Evolutionary conservation across 2,797 vertebrate genomes (phyloP), one percentile per base, ranked within the genome.

Genomic region (Poecilia picta): DNA sequence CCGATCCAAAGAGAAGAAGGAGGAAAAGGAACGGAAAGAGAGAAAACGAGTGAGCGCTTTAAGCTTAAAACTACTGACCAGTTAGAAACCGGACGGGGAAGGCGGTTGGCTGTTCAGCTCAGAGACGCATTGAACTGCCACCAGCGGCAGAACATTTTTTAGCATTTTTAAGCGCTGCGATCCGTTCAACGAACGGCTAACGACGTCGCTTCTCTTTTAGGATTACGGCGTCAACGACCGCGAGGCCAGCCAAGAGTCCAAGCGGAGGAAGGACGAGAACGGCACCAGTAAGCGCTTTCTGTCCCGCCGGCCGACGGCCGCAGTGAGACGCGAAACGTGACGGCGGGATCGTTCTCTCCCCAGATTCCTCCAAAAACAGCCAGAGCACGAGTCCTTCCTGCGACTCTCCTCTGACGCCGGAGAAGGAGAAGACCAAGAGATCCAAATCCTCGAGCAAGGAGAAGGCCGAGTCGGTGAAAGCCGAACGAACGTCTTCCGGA

Each of bases 1-100:
- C 91, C 97, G 97, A 93, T 96, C 97, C 93, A 97, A 97, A 97
- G 98, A 99, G 95, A 99, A 97, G 97, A 98, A 98, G 94, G 97
- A 99, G 88, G 97, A 98, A n/a, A 95, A 94, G 84, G 94, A 95
- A 79, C 97, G 97, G 79, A 99, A 98, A 95, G 98, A 98, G 0
- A 96, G 96, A 81, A 99, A 99, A 94, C 95, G 98, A 96, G 97
- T 98, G 95, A 95, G 98, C 97, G 7, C 76, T 39, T 70, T 18
- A 46, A 43, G 20, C 46, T 47, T 71, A 13, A n/a, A 45, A 71
- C 41, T 45, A 45, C 25, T 8, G 33, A 68, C 36, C 64, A 66
- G 25, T 15, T 59, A 12, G 64, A 11, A 10, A 66, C 18, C 62
- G 4, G 62, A 62, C 1, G 15, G 15, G 28, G 28, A 16, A 31